Base-by-base conservation (phyloP, 2,797 vertebrate genomes). In the Etheostoma perlongum region DNA sequence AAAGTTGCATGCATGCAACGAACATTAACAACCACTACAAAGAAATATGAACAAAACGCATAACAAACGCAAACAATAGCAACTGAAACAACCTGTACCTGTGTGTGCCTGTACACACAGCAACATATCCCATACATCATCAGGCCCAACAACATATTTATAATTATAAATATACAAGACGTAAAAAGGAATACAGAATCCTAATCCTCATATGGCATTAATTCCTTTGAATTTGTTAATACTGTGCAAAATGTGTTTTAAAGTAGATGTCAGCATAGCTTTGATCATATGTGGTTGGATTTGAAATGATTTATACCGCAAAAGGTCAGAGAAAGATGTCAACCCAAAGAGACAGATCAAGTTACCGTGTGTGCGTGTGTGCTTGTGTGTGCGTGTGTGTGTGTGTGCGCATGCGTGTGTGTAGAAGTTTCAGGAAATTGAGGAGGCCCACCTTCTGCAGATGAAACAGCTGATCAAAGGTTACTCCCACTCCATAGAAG, bases 401-500 rank as follows among this genome's bases (percentile, higher is more conserved):
- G 2, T 48, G 30, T 42, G 4, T 64, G 18, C 46, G 14, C 74
- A n/a, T n/a, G n/a, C n/a, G 40, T 67, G 52, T 51, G 71, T 68
- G 64, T 46, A 98, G 98, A 97, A 93, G 73, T 98, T 99, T 92
- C 97, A 99, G 85, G 96, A 96, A 83, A 96, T 98, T 11, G 98
- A 99, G 57, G 97, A 98, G 83, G 76, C 93, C 16, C 96, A 99
- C 79, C 91, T 99, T 62, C 91, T 92, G 27, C 97, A 98, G 91
- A 98, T 98, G 96, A 99, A 99, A 82, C 94, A 95, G 2, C 94
- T 99, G 83, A 95, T 99, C 46, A 96, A 97, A 83, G 95, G 96
- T 64, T 99, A 97, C 51, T 96, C 96, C 0, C 97, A 99, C 90
- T 98, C 98, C 0, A 95, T 98, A 67, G 98, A 99, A 80, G 97